Evolutionary conservation across 1,140 invertebrate species (phyloP).

Genomic region (Drosophila athabasca): DNA sequence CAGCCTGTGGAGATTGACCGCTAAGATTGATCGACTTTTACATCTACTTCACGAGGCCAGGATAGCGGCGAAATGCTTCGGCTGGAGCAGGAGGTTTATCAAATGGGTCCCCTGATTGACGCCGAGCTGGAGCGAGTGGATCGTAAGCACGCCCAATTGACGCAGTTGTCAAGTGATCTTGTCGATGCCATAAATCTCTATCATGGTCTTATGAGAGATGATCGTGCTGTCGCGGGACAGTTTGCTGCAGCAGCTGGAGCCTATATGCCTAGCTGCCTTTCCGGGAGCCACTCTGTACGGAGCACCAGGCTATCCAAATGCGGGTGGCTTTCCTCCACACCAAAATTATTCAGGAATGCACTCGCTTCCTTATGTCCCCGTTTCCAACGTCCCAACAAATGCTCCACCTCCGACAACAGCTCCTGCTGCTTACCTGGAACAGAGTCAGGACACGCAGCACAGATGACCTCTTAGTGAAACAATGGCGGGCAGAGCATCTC

Average conservation of each 20-base stretch:
- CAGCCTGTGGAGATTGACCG: constrained; percentile 88
- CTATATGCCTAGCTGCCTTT: constrained; percentile 53
- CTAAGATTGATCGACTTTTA: constrained; percentile 92
- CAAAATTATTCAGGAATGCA: constrained; percentile 64
- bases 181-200: constrained; percentile 97
- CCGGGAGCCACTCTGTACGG: constrained; percentile 67
- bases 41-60: constrained; percentile 94
- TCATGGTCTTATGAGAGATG: constrained; percentile 94
- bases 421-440: constrained; percentile 44
- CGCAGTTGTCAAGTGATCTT: constrained; percentile 93
- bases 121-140: constrained; percentile 96
- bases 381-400: constrained; percentile 15
- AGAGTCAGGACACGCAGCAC: constrained; percentile 50
- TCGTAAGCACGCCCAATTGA: constrained; percentile 94
- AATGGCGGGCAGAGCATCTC: too few species aligned
- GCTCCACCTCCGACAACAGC: constrained; percentile 9
- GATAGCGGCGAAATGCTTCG: constrained; percentile 81
- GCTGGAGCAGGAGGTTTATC: constrained; percentile 89
- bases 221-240: constrained; percentile 65
- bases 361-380: constrained; percentile 57
- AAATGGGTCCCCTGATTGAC: constrained; percentile 96
- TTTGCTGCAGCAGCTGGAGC: constrained; percentile 34
- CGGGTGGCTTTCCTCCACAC: constrained; percentile 45
- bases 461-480: constrained; percentile 53
- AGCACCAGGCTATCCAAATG: constrained; percentile 57